Conservation (phyloP, 2,797 vertebrate genomes). For the Sebastes nivosus region DNA sequence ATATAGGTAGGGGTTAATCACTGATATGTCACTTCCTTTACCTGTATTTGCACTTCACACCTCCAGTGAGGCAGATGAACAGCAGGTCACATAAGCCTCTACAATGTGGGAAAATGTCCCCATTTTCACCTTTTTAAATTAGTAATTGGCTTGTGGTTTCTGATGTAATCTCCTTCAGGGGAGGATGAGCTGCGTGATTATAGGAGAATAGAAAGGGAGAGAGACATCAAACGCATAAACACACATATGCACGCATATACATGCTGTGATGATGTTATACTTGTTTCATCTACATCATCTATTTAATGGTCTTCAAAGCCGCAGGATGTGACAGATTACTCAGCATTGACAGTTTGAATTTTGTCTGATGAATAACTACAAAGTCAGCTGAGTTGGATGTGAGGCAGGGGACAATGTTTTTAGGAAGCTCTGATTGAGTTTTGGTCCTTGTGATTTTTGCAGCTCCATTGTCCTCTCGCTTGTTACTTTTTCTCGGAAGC, state of each 20-base stretch:
- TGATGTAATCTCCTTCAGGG: conserved; percentile 51
- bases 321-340: neutral
- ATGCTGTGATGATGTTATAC: conserved; percentile 19
- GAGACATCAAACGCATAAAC: conserved; percentile 12
- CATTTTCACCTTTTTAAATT: conserved; percentile 14
- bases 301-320: conserved; percentile 13
- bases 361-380: conserved; percentile 25
- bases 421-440: neutral
- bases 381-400: conserved; percentile 1
- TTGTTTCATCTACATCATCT: conserved; percentile 26
- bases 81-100: neutral
- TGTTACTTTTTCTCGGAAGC: conserved; percentile 20
- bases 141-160: neutral
- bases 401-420: neutral
- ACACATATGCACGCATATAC: neutral
- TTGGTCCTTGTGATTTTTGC: neutral
- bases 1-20: neutral
- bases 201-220: conserved; percentile 18
- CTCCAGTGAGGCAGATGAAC: conserved; percentile 25
- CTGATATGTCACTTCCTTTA: conserved; percentile 30
- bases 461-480: neutral
- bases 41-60: conserved; percentile 15
- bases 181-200: conserved; percentile 52
- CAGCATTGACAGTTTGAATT: neutral
- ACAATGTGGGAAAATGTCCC: conserved; percentile 23